Conservation (phyloP, 2,113 vertebrate species). For the Lamprologus callipterus region DNA sequence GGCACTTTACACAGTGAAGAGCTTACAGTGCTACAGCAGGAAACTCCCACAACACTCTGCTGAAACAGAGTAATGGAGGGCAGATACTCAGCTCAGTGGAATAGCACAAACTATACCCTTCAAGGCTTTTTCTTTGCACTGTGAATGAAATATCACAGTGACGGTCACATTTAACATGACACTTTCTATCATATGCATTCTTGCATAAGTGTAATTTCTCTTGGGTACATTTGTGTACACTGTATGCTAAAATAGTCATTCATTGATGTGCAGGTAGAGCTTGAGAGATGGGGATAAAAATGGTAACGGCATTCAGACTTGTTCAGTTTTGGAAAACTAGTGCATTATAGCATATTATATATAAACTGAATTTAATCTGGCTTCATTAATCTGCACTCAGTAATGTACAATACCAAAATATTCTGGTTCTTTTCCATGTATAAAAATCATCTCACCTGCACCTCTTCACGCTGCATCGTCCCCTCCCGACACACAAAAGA, state of each 20-base stretch:
- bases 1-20: neutral
- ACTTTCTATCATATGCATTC: neutral
- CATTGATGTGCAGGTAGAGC: neutral
- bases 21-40: neutral
- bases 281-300: neutral
- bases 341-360: neutral
- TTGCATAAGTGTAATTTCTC: neutral
- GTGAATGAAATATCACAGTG: neutral
- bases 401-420: neutral
- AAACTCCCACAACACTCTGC: neutral
- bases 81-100: neutral
- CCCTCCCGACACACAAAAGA: neutral
- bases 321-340: neutral
- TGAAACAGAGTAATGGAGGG: neutral
- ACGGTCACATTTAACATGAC: neutral
- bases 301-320: neutral
- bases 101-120: neutral
- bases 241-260: neutral
- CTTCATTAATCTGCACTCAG: neutral
- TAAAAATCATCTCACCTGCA: neutral
- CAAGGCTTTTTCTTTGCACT: neutral
- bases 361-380: accelerated
- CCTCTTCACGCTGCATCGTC: neutral
- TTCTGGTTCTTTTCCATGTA: neutral
- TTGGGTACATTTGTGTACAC: neutral